Base-by-base conservation (phyloP, 2,888 invertebrate species). In the Parascotia fuliginaria region DNA sequence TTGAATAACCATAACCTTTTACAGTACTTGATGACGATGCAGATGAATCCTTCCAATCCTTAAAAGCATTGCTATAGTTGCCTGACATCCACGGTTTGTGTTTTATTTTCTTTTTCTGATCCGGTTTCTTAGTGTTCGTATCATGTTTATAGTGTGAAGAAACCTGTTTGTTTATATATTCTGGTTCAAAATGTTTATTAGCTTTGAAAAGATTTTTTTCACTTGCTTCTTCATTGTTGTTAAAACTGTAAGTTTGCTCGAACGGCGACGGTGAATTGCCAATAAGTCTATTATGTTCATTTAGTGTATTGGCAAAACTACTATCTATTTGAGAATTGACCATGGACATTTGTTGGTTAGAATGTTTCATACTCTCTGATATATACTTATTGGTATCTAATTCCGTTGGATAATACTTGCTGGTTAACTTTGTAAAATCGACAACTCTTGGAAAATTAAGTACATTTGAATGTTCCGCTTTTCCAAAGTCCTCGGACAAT, bases 1-100 rank as follows among this genome's bases (percentile, higher is more conserved):
- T 88, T 6, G 83, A 77, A 68, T 87, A 89, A 51, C 85, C 82
- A 55, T 89, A 88, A 15, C 84, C 85, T 55, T 85, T 85, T 9
- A 76, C 48, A 22, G 65, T 41, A 1, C 72, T 63, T 4, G 38
- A 29, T 11, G 24, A 13, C 0, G 40, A 36, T 16, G 39, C 36
- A 1, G 41, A 27, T 1, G 78, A 70, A 62, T 82, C 83, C 42
- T 79, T 85, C 70, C 79, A 75, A 46, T 73, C 77, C 58, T 83
- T 81, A 3, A 66, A 74, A 38, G 81, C 73, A 48, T 73, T 74
- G 39, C 59, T 70, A 31, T 75, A 73, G 50, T 75, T 77, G 19
- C 61, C 70, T 9, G 71, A 57, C 9, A 55, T 49, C 83, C 77
- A 83, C 5, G 80, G 77, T 38, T 82, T 85, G 47, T 62, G 70